Evolutionary conservation across 2,888 invertebrate species (phyloP), one percentile per base, ranked within the genome.

Genomic region (Macaria liturata): DNA sequence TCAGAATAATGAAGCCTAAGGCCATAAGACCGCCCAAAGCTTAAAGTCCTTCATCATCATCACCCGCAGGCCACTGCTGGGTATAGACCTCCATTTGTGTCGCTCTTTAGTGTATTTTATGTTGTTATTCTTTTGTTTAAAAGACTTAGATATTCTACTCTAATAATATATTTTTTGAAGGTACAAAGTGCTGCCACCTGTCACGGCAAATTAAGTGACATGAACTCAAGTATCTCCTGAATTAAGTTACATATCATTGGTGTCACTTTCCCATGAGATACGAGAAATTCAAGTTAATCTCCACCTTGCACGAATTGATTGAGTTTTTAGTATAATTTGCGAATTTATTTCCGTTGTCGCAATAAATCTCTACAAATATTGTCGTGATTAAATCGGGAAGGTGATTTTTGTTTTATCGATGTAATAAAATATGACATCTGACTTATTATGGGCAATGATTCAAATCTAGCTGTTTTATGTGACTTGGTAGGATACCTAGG

Each of bases 361-460:
- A 45, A 59, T 59, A 46, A 49, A 55, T 55, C 34, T 49, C 31
- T 39, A 45, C 46, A 46, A 49, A 59, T 51, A 46, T 51, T 39
- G 53, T 9, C 9, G 8, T 20, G 49, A 53, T 51, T 49, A 51
- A 32, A 52, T 56, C 46, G 42, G 32, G 42, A 2, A 51, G 45
- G 42, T 44, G 34, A 32, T 56, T 46, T 39, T 39, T 52, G 32
- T 45, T 54, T 62, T 58, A 60, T 65, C 37, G 53, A 39, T 43
- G 47, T 44, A 9, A 57, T 60, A 62, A 62, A 59, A 54, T 48
- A 45, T 43, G 30, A n/a, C 43, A 47, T 30, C 49, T 45, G 47
- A 8, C 46, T 58, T 39, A 57, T 61, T 60, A 56, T 40, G 48
- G 59, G 40, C 51, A 56, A 59, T 49, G 48, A 44, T 52, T 42